phyloP scores from a whole-genome alignment of 2,888 invertebrate genomes.

The Ctena decussata region DNA sequence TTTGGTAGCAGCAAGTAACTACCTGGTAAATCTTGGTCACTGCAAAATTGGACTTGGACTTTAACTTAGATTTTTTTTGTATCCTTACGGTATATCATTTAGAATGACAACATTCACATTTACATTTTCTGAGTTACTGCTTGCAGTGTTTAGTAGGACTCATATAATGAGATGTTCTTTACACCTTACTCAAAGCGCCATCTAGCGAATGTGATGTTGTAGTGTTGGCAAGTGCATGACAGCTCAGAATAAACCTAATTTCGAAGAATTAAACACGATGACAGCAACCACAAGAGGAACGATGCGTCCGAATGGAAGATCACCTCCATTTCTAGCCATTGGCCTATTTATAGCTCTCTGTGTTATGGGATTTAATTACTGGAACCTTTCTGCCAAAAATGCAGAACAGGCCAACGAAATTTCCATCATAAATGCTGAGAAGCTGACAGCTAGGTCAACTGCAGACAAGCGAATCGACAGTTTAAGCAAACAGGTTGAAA shows the following conservation, averaged over 20 bases:
- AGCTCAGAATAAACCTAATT: not conserved
- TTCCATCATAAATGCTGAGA: conserved; percentile 58
- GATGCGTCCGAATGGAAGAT: conserved; percentile 73
- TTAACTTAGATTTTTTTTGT: too few relatives aligned
- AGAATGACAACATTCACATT: too few relatives aligned
- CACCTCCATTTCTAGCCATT: conserved; percentile 79
- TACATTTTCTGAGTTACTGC: too few relatives aligned
- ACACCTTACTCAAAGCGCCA: not conserved
- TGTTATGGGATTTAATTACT: conserved; percentile 79
- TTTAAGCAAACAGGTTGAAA: not conserved
- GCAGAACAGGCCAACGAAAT: conserved; percentile 65
- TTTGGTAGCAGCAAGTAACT: too few relatives aligned
- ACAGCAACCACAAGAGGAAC: conserved; percentile 74
- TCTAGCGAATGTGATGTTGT: conserved; percentile 9
- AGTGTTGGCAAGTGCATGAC: not conserved
- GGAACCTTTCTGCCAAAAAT: conserved; percentile 76
- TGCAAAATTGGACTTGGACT: too few relatives aligned
- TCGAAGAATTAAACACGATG: conserved; percentile 38
- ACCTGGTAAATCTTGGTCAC: too few relatives aligned
- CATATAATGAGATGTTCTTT: not conserved
- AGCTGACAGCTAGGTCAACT: not conserved
- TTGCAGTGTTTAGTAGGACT: too few relatives aligned
- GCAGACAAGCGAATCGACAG: not conserved
- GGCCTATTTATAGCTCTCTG: conserved; percentile 76
- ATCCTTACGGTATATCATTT: too few relatives aligned